Base-by-base conservation (phyloP, 2,888 invertebrate species). In the Cosmopolites sordidus region DNA sequence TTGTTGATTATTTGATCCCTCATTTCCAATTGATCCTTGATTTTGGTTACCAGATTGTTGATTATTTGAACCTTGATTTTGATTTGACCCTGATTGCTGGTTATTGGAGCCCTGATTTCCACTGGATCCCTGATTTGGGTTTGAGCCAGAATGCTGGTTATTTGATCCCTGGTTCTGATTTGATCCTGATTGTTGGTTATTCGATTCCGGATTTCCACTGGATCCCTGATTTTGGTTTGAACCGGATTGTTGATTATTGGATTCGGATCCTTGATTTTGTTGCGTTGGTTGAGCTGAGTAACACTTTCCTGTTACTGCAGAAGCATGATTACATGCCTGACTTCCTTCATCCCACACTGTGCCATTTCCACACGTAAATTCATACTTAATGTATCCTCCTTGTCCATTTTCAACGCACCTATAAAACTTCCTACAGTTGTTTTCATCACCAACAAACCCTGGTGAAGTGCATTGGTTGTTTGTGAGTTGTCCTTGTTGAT, bases 261-360 rank as follows among this genome's bases (percentile, higher is more conserved):
- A 46, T 15, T 43, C 17, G n/a, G 8, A 22, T n/a, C 1, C 5
- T 16, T 2, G 2, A 27, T 15, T 22, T 9, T 15, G 15, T 2
- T 9, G 3, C 27, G 11, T 12, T 1, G 48, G 30, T 18, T 48
- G 43, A 11, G 38, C 30, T 15, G 37, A 37, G 37, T 30, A 55
- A 9, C 69, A 68, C 54, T 55, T 63, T 30, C 67, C 66, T 16
- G 29, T 51, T 30, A 81, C 81, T 52, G 80, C 79, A 77, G 82
- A 82, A 27, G 81, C 79, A 69, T 89, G 82, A 71, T 90, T 89
- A 69, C 91, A 91, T 43, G 83, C 79, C 66, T 80, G 75, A 50
- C 82, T 73, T 47, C 76, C 73, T 49, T 81, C 78, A 73, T 88
- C 87, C 89, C 89, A 90, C 30, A 86, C 83, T 2, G 89, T 90